These are phyloP conservation scores for Clivina fossor DNA, from an alignment of 2,888 invertebrate species.

Conservation along the genomic window DNA sequence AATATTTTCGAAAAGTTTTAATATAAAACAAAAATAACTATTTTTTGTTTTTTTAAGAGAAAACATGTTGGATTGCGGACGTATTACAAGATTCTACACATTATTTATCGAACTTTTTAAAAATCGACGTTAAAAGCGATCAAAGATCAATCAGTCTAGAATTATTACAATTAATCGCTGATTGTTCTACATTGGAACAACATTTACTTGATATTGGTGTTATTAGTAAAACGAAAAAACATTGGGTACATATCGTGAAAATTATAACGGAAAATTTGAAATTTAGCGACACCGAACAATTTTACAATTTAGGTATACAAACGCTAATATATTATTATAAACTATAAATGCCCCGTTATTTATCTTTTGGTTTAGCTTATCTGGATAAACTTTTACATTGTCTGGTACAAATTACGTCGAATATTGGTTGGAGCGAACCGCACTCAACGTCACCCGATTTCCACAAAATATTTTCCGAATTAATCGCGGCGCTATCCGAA, in stretches of 20 bases:
- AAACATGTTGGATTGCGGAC: constrained; percentile 46
- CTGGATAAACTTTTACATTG: constrained; percentile 56
- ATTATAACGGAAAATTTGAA: constrained; percentile 56
- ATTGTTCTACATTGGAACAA: constrained; percentile 48
- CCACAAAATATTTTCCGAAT: constrained; percentile 47
- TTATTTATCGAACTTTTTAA: constrained; percentile 46
- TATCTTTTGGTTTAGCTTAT: constrained; percentile 51
- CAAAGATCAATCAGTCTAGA: constrained; percentile 47
- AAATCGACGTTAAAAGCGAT: constrained; percentile 40
- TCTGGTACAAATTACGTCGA: constrained; percentile 55
- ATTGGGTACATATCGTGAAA: constrained; percentile 50
- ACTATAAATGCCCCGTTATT: constrained; percentile 13
- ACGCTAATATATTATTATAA: not conserved
- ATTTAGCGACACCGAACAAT: constrained; percentile 57
- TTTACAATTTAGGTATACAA: constrained; percentile 58
- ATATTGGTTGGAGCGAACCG: constrained; percentile 53
- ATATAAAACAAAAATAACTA: not conserved
- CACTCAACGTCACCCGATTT: constrained; percentile 43
- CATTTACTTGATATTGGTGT: constrained; percentile 42
- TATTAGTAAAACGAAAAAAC: too few relatives aligned
- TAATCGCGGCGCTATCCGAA: constrained; percentile 55
- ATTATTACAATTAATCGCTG: constrained; percentile 49
- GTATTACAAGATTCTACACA: constrained; percentile 47
- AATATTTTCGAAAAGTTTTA: too few relatives aligned
- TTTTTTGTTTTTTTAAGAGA: constrained; percentile 39